These are phyloP conservation scores for Catharus fuscescens DNA, from an alignment of 2,113 vertebrate genomes.

Conservation along the genomic window DNA sequence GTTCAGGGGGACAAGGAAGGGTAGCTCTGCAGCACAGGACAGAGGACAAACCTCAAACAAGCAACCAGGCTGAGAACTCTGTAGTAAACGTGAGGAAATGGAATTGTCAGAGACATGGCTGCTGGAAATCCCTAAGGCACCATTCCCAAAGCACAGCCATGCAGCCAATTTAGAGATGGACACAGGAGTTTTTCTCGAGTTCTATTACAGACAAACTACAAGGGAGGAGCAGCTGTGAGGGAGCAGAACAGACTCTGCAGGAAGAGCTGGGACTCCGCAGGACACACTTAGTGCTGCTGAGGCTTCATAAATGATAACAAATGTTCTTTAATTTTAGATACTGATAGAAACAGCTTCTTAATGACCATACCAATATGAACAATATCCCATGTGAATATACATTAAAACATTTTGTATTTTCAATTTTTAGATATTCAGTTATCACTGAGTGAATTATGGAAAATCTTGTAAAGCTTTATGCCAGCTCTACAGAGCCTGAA, in stretches of 20 bases:
- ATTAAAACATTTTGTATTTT: background rate
- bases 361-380: background rate
- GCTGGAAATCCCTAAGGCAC: background rate
- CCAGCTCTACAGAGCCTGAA: background rate
- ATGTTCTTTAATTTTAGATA: background rate
- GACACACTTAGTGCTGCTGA: conserved; percentile 33
- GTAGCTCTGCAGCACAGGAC: background rate
- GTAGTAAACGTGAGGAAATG: background rate
- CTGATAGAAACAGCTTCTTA: background rate
- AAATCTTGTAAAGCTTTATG: background rate
- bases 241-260: background rate
- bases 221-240: background rate
- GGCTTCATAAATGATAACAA: conserved; percentile 5
- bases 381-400: background rate
- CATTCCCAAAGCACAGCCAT: background rate
- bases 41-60: background rate
- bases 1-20: background rate
- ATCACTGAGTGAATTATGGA: background rate
- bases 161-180: background rate
- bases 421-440: background rate
- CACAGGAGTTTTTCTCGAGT: background rate
- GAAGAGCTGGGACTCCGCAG: conserved; percentile 1
- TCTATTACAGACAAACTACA: background rate
- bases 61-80: background rate
- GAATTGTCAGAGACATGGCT: background rate